Base-by-base conservation (phyloP, 1,140 invertebrate genomes). In the Sycophaga agraensis region DNA sequence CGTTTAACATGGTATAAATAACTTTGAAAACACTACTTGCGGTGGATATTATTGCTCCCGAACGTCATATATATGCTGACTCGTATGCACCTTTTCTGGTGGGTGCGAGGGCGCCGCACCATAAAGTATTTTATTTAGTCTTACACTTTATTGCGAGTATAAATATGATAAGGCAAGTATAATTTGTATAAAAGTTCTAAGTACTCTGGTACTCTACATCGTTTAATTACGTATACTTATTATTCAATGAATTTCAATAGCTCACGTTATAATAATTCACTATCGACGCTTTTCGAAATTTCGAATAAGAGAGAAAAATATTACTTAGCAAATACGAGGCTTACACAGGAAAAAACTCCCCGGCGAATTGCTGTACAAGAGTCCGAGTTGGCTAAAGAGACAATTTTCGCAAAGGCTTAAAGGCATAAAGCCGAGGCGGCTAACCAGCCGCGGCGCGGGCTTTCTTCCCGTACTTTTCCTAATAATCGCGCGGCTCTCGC, bases 101-200 rank as follows among this genome's bases (percentile, higher is more conserved):
- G 16, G 17, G 26, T 26, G 19, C 11, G 45, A 56, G 22, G 42
- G 35, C 22, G 24, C n/a, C 37, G 48, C 28, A 51, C 17, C 37
- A 50, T n/a, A n/a, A 40, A 31, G 8, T 28, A 39, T 49, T n/a
- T 22, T n/a, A 46, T 14, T 59, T 50, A 51, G 14, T 43, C 57
- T 59, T 59, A 51, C 8, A 40, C 35, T 26, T 42, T 50, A 59
- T 50, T 59, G 57, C 57, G 48, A 59, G 57, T 59, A 59, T 51
- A 51, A 42, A 43, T 42, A 28, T 46, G 21, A 19, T 31, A 57
- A 59, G 57, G 57, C 48, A 51, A 59, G 46, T 43, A 19, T 56
- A 35, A 40, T n/a, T 43, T 55, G 9, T 55, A 43, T 22, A 45
- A 31, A 45, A 45, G 3, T 55, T 43, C 26, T 42, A 43, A 43